A percentile compares a stretch with the other conserved stretches of the same genome.
Conservation (phyloP, 30 jellyfish, hydroid and myxozoan genomes). For the Aurelia sp. region DNA sequence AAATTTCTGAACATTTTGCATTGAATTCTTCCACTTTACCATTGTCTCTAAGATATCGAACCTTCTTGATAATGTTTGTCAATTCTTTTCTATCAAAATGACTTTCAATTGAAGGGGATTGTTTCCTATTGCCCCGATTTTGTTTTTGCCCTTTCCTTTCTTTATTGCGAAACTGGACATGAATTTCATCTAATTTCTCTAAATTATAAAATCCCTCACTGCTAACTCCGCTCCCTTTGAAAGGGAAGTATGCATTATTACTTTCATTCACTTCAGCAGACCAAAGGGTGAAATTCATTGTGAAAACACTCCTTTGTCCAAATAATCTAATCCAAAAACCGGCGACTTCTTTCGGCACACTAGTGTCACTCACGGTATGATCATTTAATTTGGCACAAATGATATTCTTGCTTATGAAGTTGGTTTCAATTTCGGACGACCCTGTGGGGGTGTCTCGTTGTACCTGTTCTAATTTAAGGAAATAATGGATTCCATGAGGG, state of each 20-base stretch:
- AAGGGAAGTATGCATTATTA: conserved; percentile 1
- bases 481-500: conserved; percentile 54
- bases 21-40: conserved; percentile 77
- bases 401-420: conserved; percentile 16
- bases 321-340: conserved; percentile 90
- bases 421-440: conserved; percentile 29
- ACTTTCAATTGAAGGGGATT: neutral
- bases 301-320: conserved; percentile 64
- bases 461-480: conserved; percentile 45
- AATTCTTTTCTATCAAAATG: conserved; percentile 36
- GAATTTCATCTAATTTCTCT: conserved; percentile 58
- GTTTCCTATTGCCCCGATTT: conserved; percentile 2
- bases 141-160: conserved; percentile 18
- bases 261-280: conserved; percentile 57
- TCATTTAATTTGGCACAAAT: conserved; percentile 74
- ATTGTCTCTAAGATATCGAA: conserved; percentile 55
- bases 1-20: conserved; percentile 46
- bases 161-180: conserved; percentile 55
- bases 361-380: conserved; percentile 70
- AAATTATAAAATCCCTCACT: conserved; percentile 41
- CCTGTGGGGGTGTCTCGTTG: conserved; percentile 57
- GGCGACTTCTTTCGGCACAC: conserved; percentile 82
- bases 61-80: conserved; percentile 6
- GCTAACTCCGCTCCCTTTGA: conserved; percentile 18
- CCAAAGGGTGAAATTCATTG: conserved; percentile 83